Conservation (phyloP, 2,888 invertebrate genomes). For the Pteria penguin region DNA sequence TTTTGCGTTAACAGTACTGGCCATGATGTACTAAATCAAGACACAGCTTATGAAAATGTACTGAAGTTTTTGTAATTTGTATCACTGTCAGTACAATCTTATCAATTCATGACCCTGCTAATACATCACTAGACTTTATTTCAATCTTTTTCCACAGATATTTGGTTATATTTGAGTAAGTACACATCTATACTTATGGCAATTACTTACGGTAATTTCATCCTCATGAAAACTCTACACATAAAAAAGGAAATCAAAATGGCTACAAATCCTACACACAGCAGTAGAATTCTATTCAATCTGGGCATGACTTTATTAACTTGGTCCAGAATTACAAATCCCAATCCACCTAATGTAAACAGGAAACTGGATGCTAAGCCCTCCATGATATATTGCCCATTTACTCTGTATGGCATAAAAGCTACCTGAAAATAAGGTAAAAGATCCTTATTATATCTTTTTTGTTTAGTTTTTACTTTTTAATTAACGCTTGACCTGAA, state of each 20-base stretch:
- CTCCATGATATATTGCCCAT: slow-evolving; percentile 99
- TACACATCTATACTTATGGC: not conserved
- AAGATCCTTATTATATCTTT: too few relatives aligned
- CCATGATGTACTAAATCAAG: too few relatives aligned
- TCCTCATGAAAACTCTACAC: slow-evolving; percentile 98
- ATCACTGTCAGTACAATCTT: too few relatives aligned
- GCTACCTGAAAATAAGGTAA: slow-evolving; percentile 92
- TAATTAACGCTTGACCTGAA: too few relatives aligned
- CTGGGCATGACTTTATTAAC: slow-evolving; percentile 92
- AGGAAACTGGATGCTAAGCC: slow-evolving; percentile 98
- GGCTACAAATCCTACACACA: slow-evolving; percentile 93
- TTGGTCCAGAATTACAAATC: slow-evolving; percentile 97
- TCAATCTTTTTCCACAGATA: too few relatives aligned
- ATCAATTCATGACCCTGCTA: too few relatives aligned
- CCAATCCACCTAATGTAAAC: slow-evolving; percentile 96
- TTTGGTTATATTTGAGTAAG: too few relatives aligned
- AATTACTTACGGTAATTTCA: slow-evolving; percentile 90
- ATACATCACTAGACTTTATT: too few relatives aligned
- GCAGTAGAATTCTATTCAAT: slow-evolving; percentile 92
- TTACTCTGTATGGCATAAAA: slow-evolving; percentile 98
- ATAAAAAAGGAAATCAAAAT: slow-evolving; percentile 96
- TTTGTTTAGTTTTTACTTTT: too few relatives aligned
- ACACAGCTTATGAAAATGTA: too few relatives aligned
- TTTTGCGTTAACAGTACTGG: too few relatives aligned
- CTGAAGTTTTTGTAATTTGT: too few relatives aligned